These are phyloP conservation scores for Xestia sexstrigata DNA, from an alignment of 2,888 invertebrate species.

Conservation along the genomic window DNA sequence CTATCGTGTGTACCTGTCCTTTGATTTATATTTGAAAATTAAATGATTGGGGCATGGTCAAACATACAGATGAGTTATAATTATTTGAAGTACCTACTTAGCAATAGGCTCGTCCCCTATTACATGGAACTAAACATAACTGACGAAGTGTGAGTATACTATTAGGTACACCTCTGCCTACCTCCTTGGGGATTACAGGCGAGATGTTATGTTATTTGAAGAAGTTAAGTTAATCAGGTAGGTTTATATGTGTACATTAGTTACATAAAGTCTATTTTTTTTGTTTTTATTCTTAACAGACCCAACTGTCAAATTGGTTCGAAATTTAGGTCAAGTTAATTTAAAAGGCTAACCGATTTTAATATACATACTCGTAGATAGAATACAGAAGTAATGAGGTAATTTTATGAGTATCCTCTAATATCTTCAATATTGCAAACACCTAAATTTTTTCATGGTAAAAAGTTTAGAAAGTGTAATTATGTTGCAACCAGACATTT, in stretches of 20 bases:
- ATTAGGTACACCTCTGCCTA: too few relatives aligned
- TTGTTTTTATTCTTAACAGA: neutral
- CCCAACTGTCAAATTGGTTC: neutral
- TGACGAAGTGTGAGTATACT: too few relatives aligned
- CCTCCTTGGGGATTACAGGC: too few relatives aligned
- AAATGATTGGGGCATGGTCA: conserved; percentile 14
- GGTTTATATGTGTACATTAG: too few relatives aligned
- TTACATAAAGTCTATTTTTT: neutral
- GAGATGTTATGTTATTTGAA: too few relatives aligned
- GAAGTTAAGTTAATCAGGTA: neutral
- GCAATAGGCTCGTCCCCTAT: too few relatives aligned
- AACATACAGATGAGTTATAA: neutral
- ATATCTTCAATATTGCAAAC: too few relatives aligned
- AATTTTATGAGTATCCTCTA: neutral
- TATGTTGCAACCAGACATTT: neutral
- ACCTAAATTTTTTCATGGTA: neutral
- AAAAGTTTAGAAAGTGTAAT: neutral
- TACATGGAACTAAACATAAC: too few relatives aligned
- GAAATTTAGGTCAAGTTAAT: neutral
- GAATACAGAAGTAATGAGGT: neutral
- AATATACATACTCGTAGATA: neutral
- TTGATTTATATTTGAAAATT: conserved; percentile 21
- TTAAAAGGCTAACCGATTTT: neutral
- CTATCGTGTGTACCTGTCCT: conserved; percentile 33
- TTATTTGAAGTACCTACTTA: neutral